A percentile compares a stretch with the other conserved stretches of the same genome.
phyloP scores from a whole-genome alignment of 2,888 invertebrate species.

The Tryphoninae sp. region DNA sequence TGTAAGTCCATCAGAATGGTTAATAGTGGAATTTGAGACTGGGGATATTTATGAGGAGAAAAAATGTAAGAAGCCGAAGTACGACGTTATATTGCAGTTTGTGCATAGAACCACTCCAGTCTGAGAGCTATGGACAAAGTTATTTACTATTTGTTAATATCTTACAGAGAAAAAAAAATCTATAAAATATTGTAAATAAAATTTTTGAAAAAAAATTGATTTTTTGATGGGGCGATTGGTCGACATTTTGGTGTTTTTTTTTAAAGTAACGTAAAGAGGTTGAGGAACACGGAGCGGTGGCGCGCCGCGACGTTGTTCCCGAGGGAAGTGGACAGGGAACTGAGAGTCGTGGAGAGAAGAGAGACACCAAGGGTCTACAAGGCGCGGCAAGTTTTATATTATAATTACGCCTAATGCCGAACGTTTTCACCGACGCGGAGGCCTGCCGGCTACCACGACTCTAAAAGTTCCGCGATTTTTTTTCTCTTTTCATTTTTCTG shows the following conservation, averaged over 20 bases:
- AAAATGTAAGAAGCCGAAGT: too few species aligned
- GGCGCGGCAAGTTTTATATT: constrained; percentile 77
- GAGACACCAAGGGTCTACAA: constrained; percentile 72
- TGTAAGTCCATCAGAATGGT: too few species aligned
- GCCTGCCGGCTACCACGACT: constrained; percentile 57
- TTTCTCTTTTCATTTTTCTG: neutral
- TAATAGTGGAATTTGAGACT: too few species aligned
- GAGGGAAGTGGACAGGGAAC: constrained; percentile 72
- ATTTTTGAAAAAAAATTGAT: too few species aligned
- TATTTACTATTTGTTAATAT: neutral
- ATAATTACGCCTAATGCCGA: constrained; percentile 76
- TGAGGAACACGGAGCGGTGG: constrained; percentile 71
- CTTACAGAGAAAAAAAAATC: neutral
- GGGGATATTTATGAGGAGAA: too few species aligned
- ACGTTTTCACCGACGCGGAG: constrained; percentile 60
- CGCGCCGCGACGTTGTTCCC: constrained; percentile 70
- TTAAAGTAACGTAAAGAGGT: constrained; percentile 20
- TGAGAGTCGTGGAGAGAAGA: constrained; percentile 69
- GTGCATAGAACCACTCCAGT: too few species aligned
- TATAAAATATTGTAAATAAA: neutral
- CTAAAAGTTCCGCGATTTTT: constrained; percentile 29
- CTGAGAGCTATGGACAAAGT: too few species aligned
- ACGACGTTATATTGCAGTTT: too few species aligned
- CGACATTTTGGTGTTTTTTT: neutral
- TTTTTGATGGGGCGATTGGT: neutral